phyloP scores from a whole-genome alignment of 2,797 vertebrate genomes.

The Hylomyscus alleni region DNA sequence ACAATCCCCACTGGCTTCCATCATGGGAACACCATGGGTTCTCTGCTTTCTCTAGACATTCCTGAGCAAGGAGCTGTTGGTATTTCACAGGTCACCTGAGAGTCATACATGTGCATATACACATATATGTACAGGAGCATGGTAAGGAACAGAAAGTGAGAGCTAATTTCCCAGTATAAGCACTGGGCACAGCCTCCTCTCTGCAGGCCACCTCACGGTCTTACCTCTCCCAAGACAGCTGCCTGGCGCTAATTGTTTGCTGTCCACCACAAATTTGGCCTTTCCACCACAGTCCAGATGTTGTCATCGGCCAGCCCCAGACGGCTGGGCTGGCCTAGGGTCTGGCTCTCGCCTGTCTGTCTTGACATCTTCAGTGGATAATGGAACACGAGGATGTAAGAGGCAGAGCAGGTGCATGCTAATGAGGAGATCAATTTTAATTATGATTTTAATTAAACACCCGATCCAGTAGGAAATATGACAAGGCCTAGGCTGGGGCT shows the following conservation, averaged over 20 bases:
- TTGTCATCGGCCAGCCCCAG: slow-evolving; percentile 75
- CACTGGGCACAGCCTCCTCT: neutral
- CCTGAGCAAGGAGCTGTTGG: neutral
- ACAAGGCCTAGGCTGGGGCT: slow-evolving; percentile 88
- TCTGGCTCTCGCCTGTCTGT: slow-evolving; percentile 89
- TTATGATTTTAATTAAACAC: slow-evolving; percentile 96
- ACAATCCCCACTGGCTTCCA: neutral
- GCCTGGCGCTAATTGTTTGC: slow-evolving; percentile 26
- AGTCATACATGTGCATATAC: too few relatives aligned
- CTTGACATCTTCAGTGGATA: slow-evolving; percentile 90
- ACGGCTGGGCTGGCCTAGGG: slow-evolving; percentile 83
- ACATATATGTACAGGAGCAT: fast-evolving
- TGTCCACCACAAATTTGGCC: neutral
- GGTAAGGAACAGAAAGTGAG: neutral
- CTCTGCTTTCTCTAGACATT: neutral
- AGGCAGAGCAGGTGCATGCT: slow-evolving; percentile 94
- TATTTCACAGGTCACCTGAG: neutral
- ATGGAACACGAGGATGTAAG: slow-evolving; percentile 89
- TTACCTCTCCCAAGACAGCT: slow-evolving; percentile 11
- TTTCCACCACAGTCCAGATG: slow-evolving; percentile 75
- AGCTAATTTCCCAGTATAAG: neutral
- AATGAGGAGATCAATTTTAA: slow-evolving; percentile 96
- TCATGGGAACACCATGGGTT: neutral
- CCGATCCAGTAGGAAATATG: slow-evolving; percentile 92
- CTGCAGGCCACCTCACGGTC: neutral